Percentiles rank a stretch among this genome's conserved stretches.
phyloP scores from a whole-genome alignment of 2,113 vertebrate species.

The Mystacornis crossleyi region DNA sequence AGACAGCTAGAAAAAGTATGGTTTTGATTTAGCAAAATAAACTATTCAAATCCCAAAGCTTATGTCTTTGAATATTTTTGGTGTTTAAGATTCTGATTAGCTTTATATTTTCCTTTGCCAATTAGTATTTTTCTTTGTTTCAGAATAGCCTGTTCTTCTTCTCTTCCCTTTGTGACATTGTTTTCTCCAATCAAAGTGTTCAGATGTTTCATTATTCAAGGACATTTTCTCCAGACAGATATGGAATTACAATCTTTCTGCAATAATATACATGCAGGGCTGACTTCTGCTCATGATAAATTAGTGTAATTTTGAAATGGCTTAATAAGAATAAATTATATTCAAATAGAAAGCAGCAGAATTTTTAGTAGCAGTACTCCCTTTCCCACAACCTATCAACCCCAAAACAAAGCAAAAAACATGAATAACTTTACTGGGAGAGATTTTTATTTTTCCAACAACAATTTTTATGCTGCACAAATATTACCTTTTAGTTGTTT shows the following conservation, averaged over 20 bases:
- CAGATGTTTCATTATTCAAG: conserved; percentile 18
- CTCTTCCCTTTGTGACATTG: background rate
- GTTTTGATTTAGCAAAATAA: background rate
- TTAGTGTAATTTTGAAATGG: conserved; percentile 1
- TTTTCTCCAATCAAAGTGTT: conserved; percentile 16
- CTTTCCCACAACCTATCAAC: background rate
- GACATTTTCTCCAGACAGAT: background rate
- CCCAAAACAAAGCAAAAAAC: background rate
- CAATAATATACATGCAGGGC: background rate
- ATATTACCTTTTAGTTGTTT: background rate
- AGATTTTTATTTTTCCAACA: background rate
- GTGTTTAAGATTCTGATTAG: background rate
- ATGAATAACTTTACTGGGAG: background rate
- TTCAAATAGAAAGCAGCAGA: background rate
- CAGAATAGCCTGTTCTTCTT: background rate
- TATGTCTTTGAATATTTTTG: background rate
- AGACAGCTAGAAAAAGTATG: background rate
- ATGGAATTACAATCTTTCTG: background rate
- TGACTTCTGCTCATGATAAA: background rate
- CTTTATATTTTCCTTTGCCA: background rate
- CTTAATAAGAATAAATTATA: conserved; percentile 1
- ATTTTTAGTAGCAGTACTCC: background rate
- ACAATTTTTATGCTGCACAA: background rate
- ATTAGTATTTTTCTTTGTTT: background rate
- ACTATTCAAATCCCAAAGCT: background rate